Evolutionary conservation across 2,113 vertebrate species (phyloP), one percentile per base, ranked within the genome.

Genomic region (Syngnathus typhle): DNA sequence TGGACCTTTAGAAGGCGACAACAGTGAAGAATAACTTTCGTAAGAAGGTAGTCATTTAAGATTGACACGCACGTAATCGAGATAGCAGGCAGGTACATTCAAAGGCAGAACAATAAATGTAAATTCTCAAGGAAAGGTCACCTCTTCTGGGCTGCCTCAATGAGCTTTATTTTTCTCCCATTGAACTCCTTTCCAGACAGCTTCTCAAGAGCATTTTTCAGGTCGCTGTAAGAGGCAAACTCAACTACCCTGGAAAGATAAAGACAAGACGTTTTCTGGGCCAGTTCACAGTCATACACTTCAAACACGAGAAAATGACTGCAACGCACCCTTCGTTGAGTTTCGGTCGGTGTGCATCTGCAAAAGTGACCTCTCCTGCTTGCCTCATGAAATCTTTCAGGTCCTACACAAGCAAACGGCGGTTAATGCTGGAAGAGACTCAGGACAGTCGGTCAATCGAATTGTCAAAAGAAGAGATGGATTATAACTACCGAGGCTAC

Each of bases 351-450:
- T 98, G 96, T 87, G 96, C 96, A 78, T 98, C 96, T 69, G 96
- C 96, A 91, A 98, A 98, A 71, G 95, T 98, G 89, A 98, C 96
- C 88, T 98, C 96, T 82, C 96, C 96, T 80, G 96, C 96, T 92
- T 98, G 96, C 84, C 96, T 95, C 96, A 98, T 98, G 93, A 98
- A 98, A 94, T 98, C 96, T 92, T 98, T 98, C 86, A 98, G 91
- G 89, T 98, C 96, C 96, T 98, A 95, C 79, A 91, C 77, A 93
- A 81, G 89, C 83, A 93, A 72, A 93, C 85, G 90, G 65, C 62
- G 87, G 59, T 86, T 46, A 86, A 62, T 85, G 93, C 82, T 92
- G 12, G 66, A 61, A 71, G 65, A 56, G 56, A 67, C 60, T 69
- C 41, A 7, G 56, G 54, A 68, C 65, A 82, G 59, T 74, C 92